These are phyloP conservation scores for Gymnothorax reevesii DNA, from an alignment of 2,797 vertebrate genomes.

Conservation along the genomic window DNA sequence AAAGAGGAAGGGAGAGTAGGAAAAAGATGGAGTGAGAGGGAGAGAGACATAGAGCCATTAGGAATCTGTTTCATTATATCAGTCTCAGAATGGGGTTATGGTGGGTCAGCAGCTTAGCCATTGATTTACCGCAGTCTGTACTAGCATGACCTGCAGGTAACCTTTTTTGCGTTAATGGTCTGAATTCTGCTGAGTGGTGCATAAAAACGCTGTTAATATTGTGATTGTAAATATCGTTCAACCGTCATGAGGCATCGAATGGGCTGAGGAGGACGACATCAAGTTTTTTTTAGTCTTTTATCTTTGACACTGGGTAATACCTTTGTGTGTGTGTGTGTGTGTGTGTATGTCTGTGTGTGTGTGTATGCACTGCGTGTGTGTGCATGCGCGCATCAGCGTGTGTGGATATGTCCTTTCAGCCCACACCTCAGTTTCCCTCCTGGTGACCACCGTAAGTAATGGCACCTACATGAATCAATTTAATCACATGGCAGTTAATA, in stretches of 20 bases:
- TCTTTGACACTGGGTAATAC: background rate
- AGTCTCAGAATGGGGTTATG: background rate
- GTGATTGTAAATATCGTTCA: background rate
- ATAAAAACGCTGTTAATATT: slow-evolving; percentile 3
- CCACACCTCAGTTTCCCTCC: background rate
- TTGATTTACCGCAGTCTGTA: background rate
- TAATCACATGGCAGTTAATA: slow-evolving; percentile 21
- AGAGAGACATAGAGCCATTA: background rate
- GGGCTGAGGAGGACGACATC: background rate
- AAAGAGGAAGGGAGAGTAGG: background rate
- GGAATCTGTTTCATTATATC: background rate
- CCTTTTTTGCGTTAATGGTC: background rate
- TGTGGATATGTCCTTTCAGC: background rate
- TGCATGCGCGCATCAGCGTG: background rate
- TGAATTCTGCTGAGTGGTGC: background rate
- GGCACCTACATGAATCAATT: slow-evolving; percentile 18
- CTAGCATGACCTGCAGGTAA: background rate
- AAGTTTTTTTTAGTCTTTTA: background rate
- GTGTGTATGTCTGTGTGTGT: background rate
- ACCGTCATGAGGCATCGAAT: background rate
- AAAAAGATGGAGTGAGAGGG: background rate
- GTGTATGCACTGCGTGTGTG: background rate
- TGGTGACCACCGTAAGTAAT: slow-evolving; percentile 13
- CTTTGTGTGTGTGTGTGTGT: background rate
- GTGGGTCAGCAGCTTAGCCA: background rate